phyloP scores from a whole-genome alignment of 1,140 invertebrate genomes.

The Asbolus verrucosus region DNA sequence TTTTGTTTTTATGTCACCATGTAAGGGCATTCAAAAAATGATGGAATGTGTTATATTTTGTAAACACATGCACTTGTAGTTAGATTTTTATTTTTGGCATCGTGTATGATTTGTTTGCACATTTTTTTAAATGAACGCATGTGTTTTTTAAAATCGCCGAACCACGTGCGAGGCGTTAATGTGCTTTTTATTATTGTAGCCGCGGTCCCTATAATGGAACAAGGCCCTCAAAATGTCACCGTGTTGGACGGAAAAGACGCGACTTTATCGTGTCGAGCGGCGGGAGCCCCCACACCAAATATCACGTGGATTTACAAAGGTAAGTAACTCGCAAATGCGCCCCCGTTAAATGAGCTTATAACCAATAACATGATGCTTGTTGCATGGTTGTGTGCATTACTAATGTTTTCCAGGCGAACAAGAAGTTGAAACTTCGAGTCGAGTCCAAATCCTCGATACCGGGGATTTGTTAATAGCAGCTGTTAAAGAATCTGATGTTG shows the following conservation, averaged over 20 bases:
- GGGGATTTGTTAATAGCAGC: conserved; percentile 90
- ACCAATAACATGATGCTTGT: conserved; percentile 10
- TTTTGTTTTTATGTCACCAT: conserved; percentile 58
- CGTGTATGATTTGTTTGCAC: conserved; percentile 24
- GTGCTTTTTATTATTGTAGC: conserved; percentile 70
- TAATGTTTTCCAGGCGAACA: conserved; percentile 66
- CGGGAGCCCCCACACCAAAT: conserved; percentile 90
- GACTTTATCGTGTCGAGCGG: conserved; percentile 85
- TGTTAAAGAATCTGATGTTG: conserved; percentile 83
- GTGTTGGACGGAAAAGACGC: conserved; percentile 93
- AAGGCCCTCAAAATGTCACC: conserved; percentile 85
- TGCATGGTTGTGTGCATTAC: conserved; percentile 42
- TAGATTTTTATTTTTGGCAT: conserved; percentile 28
- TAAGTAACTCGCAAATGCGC: conserved; percentile 65
- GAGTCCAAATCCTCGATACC: conserved; percentile 85
- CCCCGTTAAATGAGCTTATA: conserved; percentile 2
- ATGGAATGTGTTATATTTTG: background rate
- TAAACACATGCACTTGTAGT: conserved; percentile 36
- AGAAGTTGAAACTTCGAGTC: conserved; percentile 72
- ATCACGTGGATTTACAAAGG: conserved; percentile 93
- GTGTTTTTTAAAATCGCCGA: no score
- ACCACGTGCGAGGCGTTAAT: no score
- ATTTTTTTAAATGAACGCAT: background rate
- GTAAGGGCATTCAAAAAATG: conserved; percentile 57
- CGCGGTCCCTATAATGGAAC: conserved; percentile 85